A percentile compares a stretch with the other conserved stretches of the same genome.
phyloP scores from a whole-genome alignment of 2,888 invertebrate species.

The Drosophila bunnanda region DNA sequence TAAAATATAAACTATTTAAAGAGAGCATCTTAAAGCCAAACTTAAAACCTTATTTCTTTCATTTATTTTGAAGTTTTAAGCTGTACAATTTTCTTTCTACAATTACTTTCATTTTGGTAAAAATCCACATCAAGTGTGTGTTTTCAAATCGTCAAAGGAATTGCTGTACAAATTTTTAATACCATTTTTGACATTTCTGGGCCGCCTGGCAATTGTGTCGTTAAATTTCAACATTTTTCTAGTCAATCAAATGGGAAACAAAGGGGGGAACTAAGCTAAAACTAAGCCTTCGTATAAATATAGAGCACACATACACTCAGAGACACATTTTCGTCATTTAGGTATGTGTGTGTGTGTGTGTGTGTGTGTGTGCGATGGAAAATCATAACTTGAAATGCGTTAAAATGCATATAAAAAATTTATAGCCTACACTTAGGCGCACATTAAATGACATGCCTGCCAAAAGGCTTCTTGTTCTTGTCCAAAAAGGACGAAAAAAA shows the following conservation, averaged over 20 bases:
- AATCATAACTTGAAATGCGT: slow-evolving; percentile 78
- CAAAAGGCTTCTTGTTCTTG: slow-evolving; percentile 62
- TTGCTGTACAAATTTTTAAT: slow-evolving; percentile 7
- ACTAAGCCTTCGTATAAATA: slow-evolving; percentile 29
- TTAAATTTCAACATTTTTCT: slow-evolving; percentile 2
- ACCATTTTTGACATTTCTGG: slow-evolving; percentile 25
- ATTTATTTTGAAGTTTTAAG: too few species aligned
- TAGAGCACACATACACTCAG: slow-evolving; percentile 17
- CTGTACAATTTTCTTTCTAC: too few species aligned
- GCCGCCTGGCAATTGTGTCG: slow-evolving; percentile 28
- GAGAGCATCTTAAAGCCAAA: too few species aligned
- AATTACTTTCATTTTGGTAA: background rate
- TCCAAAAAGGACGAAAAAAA: slow-evolving; percentile 18
- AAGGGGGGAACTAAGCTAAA: background rate
- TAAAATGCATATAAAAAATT: slow-evolving; percentile 79
- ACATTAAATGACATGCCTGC: slow-evolving; percentile 75
- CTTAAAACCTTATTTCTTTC: too few species aligned
- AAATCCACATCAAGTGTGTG: background rate
- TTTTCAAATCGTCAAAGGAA: background rate
- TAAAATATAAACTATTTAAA: too few species aligned
- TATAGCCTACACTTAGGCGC: slow-evolving; percentile 75
- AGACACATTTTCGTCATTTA: slow-evolving; percentile 50
- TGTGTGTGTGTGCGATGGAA: slow-evolving; percentile 28
- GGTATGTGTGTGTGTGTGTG: slow-evolving; percentile 3
- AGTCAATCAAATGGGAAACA: slow-evolving; percentile 7